phyloP scores from a whole-genome alignment of 2,888 invertebrate species.

The Buathra laborator region DNA sequence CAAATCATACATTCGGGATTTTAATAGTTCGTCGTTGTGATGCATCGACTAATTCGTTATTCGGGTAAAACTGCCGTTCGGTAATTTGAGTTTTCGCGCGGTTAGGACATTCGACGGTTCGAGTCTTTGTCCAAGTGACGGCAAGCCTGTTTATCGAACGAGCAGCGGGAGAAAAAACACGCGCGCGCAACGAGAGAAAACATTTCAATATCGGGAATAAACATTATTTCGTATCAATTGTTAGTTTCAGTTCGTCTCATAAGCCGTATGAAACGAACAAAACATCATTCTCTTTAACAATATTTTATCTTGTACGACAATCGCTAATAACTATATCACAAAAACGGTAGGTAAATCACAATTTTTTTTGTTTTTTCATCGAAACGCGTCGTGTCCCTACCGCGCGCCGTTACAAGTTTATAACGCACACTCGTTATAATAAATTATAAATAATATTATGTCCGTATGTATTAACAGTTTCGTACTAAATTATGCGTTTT shows the following conservation, averaged over 20 bases:
- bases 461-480: neutral
- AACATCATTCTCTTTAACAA: neutral
- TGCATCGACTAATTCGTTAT: no score
- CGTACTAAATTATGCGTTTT: neutral
- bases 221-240: neutral
- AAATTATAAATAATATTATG: constrained; percentile 1
- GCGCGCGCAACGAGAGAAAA: neutral
- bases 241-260: no score
- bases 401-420: neutral
- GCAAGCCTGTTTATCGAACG: neutral
- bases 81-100: no score
- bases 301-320: neutral
- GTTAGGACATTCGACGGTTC: no score
- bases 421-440: neutral
- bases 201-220: neutral
- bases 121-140: no score
- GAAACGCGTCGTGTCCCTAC: neutral
- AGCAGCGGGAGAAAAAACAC: neutral
- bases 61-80: no score
- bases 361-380: neutral
- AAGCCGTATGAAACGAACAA: neutral
- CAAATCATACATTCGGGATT: no score
- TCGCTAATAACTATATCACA: neutral
- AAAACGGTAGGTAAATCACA: neutral
- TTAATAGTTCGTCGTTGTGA: no score